Base-by-base conservation (phyloP, 2,113 vertebrate genomes). In the Polypterus senegalus region DNA sequence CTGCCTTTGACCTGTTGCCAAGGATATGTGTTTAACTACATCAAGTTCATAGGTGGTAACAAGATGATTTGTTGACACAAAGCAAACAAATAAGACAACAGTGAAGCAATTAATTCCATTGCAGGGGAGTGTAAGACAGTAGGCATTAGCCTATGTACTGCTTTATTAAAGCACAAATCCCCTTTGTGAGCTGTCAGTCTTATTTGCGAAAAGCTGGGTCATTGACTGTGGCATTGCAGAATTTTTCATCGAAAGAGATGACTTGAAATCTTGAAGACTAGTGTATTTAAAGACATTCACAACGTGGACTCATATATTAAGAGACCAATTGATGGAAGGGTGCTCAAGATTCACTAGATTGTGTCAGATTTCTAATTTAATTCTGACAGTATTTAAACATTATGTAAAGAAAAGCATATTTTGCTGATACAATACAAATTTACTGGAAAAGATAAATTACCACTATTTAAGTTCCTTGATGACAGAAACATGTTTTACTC, bases 391-490 rank as follows among this genome's bases (percentile, higher is more conserved):
- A 48, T 46, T 11, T 53, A 63, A 55, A 58, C 9, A 48, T 45
- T 7, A 3, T 4, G 53, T 7, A 54, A n/a, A 57, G 27, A n/a
- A n/a, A 43, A 48, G 4, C 27, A 10, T 45, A 4, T 49, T 6
- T 51, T 49, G 4, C 46, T 53, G 57, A 44, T 52, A 52, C 61
- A 57, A 59, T 54, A 43, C 8, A 55, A 27, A 7, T 63, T 46
- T 52, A 45, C 65, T 59, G 57, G 46, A 59, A 49, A 43, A 49
- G 46, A 47, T 60, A 58, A 63, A 45, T 67, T 61, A 57, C 9
- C 53, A 65, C 7, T 57, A 56, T 48, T n/a, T 43, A 6, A 7
- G 58, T 59, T 65, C 58, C 45, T n/a, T 8, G 3, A 54, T 51
- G 58, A 47, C 61, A 47, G 57, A 49, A 43, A 7, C 9, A 7